These are phyloP conservation scores for Rutilus rutilus DNA, from an alignment of 2,113 vertebrate species.

Conservation along the genomic window DNA sequence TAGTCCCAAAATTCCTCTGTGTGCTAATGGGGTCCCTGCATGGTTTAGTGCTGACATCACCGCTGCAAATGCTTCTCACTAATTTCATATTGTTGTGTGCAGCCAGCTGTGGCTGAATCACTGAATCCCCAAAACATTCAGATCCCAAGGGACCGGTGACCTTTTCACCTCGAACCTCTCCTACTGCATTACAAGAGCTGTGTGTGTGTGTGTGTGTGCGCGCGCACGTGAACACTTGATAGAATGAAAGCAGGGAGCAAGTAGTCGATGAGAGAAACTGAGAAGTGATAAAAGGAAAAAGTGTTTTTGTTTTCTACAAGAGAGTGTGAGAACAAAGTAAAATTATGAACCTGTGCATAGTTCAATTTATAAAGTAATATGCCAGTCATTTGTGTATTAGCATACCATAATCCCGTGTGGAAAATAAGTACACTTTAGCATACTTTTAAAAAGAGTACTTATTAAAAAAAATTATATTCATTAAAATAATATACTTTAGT, in stretches of 20 bases:
- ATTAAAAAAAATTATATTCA: not conserved
- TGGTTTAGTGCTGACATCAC: slow-evolving; percentile 90
- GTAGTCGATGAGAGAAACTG: not conserved
- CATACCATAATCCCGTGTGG: not conserved
- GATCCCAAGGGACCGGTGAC: slow-evolving; percentile 45
- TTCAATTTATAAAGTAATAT: not conserved
- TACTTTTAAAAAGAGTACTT: not conserved
- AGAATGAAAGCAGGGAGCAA: not conserved
- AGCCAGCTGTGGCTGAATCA: slow-evolving; percentile 88
- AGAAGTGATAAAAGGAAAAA: not conserved
- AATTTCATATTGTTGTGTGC: slow-evolving; percentile 76
- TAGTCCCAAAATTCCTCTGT: slow-evolving; percentile 85
- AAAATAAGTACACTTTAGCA: not conserved
- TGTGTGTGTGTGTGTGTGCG: not conserved
- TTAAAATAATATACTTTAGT: not conserved
- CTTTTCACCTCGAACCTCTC: slow-evolving; percentile 57
- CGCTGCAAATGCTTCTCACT: slow-evolving; percentile 81
- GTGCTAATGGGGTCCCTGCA: slow-evolving; percentile 87
- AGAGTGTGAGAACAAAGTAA: not conserved
- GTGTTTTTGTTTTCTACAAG: not conserved
- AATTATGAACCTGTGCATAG: not conserved
- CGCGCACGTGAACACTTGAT: not conserved
- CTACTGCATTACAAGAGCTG: slow-evolving; percentile 36
- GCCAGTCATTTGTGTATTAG: not conserved
- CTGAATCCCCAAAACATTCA: slow-evolving; percentile 74